Percentiles rank a stretch among this genome's conserved stretches.
phyloP scores from a whole-genome alignment of 2,888 invertebrate species.

The Ophion ellenae region DNA sequence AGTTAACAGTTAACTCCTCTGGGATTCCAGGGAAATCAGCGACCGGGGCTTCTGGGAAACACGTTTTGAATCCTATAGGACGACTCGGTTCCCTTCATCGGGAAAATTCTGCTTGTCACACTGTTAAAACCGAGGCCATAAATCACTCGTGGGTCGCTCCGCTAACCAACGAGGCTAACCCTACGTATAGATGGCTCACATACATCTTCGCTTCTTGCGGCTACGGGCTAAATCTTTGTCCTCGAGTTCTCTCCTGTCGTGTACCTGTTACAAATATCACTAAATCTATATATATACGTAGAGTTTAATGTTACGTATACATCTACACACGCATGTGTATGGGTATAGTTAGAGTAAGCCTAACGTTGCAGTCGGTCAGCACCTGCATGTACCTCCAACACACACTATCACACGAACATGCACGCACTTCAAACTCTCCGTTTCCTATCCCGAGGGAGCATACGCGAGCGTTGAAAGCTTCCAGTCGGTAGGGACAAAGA shows the following conservation, averaged over 20 bases:
- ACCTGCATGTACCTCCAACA: conserved; percentile 27
- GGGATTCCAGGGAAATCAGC: conserved; percentile 28
- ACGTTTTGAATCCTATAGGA: conserved; percentile 12
- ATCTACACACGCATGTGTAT: not conserved
- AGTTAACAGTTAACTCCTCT: conserved; percentile 16
- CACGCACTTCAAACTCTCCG: conserved; percentile 37
- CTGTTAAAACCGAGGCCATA: conserved; percentile 65
- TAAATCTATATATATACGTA: conserved; percentile 30
- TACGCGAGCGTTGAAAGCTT: conserved; percentile 54
- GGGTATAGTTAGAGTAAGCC: conserved; percentile 20
- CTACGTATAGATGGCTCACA: conserved; percentile 22
- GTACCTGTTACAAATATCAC: conserved; percentile 39
- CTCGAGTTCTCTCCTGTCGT: conserved; percentile 39
- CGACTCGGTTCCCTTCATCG: conserved; percentile 29
- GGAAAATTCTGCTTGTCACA: conserved; percentile 57
- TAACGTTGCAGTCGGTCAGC: conserved; percentile 32
- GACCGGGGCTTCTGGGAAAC: conserved; percentile 8
- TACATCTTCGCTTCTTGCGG: conserved; percentile 35
- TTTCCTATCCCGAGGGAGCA: conserved; percentile 54
- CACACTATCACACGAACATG: not conserved
- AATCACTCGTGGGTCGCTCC: conserved; percentile 62
- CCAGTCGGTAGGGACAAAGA: conserved; percentile 26
- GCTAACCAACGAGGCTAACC: conserved; percentile 56
- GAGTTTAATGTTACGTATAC: conserved; percentile 4
- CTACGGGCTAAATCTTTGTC: conserved; percentile 58